phyloP scores from a whole-genome alignment of 2,113 vertebrate genomes.

The Lathamus discolor region DNA sequence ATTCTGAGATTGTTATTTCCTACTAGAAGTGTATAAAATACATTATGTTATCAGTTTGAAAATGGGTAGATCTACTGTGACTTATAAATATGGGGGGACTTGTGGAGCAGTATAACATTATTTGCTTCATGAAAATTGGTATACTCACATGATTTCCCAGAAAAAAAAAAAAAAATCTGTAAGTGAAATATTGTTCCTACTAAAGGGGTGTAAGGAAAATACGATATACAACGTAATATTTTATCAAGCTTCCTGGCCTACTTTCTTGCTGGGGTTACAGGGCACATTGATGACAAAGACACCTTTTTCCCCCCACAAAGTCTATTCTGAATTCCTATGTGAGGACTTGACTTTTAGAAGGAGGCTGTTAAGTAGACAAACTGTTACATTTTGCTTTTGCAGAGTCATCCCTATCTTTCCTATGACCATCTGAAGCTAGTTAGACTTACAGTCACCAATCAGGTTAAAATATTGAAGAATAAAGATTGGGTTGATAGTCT shows the following conservation, averaged over 20 bases:
- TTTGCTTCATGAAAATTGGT: not conserved
- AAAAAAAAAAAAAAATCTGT: not conserved
- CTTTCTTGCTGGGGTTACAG: not conserved
- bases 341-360: not conserved
- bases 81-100: not conserved
- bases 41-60: not conserved
- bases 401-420: not conserved
- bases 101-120: not conserved
- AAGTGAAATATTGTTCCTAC: not conserved
- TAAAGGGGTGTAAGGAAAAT: not conserved
- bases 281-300: not conserved
- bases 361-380: not conserved
- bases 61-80: not conserved
- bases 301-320: not conserved
- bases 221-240: not conserved
- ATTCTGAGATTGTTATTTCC: not conserved
- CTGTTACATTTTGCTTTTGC: not conserved
- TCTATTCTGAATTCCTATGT: not conserved
- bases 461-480: not conserved
- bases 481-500: not conserved
- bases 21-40: not conserved
- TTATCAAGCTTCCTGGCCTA: not conserved
- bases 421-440: not conserved
- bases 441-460: not conserved
- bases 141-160: not conserved